Percentiles rank a stretch among this genome's conserved stretches.
Conservation (phyloP, 2,888 invertebrate genomes). For the Clepsis dumicolana region DNA sequence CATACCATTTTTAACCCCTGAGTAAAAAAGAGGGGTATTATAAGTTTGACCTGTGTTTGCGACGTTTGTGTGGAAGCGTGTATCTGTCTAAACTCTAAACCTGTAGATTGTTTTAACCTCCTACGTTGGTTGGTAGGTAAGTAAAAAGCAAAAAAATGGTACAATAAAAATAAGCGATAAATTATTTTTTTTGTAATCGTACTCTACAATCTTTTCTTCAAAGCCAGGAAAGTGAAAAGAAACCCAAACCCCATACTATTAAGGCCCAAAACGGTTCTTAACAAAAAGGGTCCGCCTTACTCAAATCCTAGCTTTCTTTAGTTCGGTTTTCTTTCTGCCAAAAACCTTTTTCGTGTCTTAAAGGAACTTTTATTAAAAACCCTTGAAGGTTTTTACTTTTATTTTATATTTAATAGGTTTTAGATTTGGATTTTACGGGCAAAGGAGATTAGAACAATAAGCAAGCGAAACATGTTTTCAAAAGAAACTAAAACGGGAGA, state of each 20-base stretch:
- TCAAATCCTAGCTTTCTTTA: neutral
- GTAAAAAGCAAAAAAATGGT: no score
- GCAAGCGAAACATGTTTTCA: slow-evolving; percentile 3
- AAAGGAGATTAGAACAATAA: slow-evolving; percentile 29
- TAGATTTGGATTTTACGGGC: slow-evolving; percentile 7
- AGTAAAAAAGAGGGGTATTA: no score
- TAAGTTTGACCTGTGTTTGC: no score
- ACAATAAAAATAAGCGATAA: no score
- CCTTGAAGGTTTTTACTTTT: slow-evolving; percentile 6
- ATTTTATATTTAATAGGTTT: slow-evolving; percentile 5
- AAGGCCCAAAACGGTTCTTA: neutral
- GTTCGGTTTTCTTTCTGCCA: neutral
- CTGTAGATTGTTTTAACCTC: no score
- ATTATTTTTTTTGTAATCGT: neutral
- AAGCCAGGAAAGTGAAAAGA: neutral
- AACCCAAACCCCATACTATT: neutral
- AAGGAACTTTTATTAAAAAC: neutral
- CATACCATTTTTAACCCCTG: no score
- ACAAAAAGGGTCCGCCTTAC: neutral
- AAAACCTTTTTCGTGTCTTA: neutral
- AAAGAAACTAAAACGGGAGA: slow-evolving; percentile 16
- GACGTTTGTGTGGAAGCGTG: no score
- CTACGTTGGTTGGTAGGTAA: no score
- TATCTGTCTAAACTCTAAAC: no score
- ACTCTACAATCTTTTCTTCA: neutral